These are phyloP conservation scores for Calvadosia cruxmelitensis DNA, from an alignment of 30 jellyfish, hydroid and myxozoan species.

Conservation along the genomic window DNA sequence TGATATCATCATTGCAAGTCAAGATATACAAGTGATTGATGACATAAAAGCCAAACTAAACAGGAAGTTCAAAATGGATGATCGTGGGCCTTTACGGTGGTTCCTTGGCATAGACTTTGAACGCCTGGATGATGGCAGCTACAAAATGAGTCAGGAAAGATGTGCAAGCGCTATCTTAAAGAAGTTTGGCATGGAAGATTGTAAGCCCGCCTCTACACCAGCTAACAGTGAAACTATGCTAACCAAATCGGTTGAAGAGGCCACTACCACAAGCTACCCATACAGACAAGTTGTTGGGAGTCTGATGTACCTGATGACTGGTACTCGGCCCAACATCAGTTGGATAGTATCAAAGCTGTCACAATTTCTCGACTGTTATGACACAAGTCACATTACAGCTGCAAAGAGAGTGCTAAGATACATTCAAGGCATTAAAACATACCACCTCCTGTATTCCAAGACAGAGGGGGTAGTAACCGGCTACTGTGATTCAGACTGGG, in stretches of 20 bases:
- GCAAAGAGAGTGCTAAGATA: slow-evolving; percentile 17
- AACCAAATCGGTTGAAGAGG: slow-evolving; percentile 1
- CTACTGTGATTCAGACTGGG: slow-evolving; percentile 28
- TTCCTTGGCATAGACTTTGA: slow-evolving; percentile 1
- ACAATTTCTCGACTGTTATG: slow-evolving; percentile 2
- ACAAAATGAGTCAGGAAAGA: slow-evolving; percentile 1
- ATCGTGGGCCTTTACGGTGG: neutral
- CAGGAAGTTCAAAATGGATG: neutral
- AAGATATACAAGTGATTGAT: neutral
- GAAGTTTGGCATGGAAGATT: slow-evolving; percentile 5
- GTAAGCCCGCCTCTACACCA: slow-evolving; percentile 17
- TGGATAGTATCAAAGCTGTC: slow-evolving; percentile 14
- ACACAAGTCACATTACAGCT: slow-evolving; percentile 6
- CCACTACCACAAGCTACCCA: slow-evolving; percentile 1
- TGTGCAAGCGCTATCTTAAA: slow-evolving; percentile 27
- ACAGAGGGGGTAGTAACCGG: slow-evolving; percentile 9
- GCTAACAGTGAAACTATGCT: slow-evolving; percentile 4
- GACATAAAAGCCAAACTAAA: neutral
- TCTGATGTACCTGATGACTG: slow-evolving; percentile 15
- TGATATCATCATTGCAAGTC: slow-evolving; percentile 9
- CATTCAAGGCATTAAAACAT: slow-evolving; percentile 16
- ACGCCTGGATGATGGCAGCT: neutral
- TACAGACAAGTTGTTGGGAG: slow-evolving; percentile 18
- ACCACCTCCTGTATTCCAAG: neutral
- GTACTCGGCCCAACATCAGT: slow-evolving; percentile 25